Evolutionary conservation across 2,113 vertebrate genomes (phyloP).

Genomic region (Porphyrio hochstetteri): DNA sequence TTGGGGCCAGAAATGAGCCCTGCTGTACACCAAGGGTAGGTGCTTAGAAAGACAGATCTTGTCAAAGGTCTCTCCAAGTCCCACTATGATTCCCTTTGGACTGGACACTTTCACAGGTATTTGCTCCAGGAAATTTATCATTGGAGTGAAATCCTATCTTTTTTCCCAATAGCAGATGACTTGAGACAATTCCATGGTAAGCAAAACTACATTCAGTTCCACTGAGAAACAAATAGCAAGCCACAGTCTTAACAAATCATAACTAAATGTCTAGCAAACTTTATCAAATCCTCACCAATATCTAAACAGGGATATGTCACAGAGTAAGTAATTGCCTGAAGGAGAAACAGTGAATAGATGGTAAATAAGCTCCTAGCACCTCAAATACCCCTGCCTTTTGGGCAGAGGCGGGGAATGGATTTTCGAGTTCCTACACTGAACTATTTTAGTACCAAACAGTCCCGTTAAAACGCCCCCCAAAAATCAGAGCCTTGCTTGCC

Average conservation of each 20-base stretch:
- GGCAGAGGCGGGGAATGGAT: neutral
- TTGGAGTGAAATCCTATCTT: neutral
- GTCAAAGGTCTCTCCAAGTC: too few species aligned
- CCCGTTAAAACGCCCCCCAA: constrained; percentile 23
- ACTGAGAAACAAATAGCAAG: neutral
- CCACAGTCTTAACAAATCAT: neutral
- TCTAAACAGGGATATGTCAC: neutral
- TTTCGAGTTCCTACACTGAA: constrained; percentile 28
- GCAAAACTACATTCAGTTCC: neutral
- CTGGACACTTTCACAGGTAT: neutral
- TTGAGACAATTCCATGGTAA: neutral
- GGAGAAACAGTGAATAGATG: neutral
- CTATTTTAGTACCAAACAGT: constrained; percentile 29
- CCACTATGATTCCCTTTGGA: neutral
- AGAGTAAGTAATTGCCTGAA: neutral
- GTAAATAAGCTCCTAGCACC: neutral
- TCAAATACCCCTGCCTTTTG: neutral
- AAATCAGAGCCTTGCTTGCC: constrained; percentile 41
- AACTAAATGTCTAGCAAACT: neutral
- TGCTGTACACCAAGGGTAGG: neutral
- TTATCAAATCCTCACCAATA: neutral
- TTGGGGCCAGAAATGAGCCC: neutral
- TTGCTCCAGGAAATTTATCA: neutral
- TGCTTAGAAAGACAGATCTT: neutral
- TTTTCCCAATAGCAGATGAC: neutral